phyloP scores from a whole-genome alignment of 2,888 invertebrate genomes.

The Melanophora roralis region DNA sequence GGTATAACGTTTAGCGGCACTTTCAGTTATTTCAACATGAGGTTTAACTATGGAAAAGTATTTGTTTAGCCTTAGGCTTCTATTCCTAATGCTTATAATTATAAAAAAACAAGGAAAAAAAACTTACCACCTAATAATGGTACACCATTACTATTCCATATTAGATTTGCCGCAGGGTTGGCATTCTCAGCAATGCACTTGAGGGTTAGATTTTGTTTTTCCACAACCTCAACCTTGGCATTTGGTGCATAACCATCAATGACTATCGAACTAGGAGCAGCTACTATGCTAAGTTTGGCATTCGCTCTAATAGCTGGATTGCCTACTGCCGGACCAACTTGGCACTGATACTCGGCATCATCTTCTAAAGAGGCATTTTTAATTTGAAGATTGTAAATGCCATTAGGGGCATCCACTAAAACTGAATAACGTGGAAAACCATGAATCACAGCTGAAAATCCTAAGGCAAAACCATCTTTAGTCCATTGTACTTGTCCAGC shows the following conservation, averaged over 20 bases:
- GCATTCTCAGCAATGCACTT: conserved; percentile 74
- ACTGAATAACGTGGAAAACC: conserved; percentile 93
- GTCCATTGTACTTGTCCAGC: conserved; percentile 96
- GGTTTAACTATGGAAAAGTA: conserved; percentile 62
- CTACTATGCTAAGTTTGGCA: conserved; percentile 86
- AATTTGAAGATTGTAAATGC: conserved; percentile 93
- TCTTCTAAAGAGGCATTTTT: conserved; percentile 92
- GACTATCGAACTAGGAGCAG: conserved; percentile 73
- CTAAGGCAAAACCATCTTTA: conserved; percentile 94
- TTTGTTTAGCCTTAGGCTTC: background rate
- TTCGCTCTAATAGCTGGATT: conserved; percentile 91
- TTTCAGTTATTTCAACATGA: conserved; percentile 70
- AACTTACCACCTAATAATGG: conserved; percentile 67
- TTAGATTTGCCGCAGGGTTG: conserved; percentile 74
- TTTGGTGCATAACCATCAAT: conserved; percentile 74
- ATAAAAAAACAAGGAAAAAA: background rate
- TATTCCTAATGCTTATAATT: background rate
- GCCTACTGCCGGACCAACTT: conserved; percentile 91
- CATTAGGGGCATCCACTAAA: conserved; percentile 88
- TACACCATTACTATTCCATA: conserved; percentile 73
- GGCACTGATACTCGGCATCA: conserved; percentile 97
- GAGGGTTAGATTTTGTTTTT: conserved; percentile 72
- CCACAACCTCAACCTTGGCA: conserved; percentile 74
- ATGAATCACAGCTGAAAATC: conserved; percentile 85
- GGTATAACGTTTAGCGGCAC: conserved; percentile 70